Conservation (phyloP, 2,888 invertebrate genomes). For the Thecophora atra region DNA sequence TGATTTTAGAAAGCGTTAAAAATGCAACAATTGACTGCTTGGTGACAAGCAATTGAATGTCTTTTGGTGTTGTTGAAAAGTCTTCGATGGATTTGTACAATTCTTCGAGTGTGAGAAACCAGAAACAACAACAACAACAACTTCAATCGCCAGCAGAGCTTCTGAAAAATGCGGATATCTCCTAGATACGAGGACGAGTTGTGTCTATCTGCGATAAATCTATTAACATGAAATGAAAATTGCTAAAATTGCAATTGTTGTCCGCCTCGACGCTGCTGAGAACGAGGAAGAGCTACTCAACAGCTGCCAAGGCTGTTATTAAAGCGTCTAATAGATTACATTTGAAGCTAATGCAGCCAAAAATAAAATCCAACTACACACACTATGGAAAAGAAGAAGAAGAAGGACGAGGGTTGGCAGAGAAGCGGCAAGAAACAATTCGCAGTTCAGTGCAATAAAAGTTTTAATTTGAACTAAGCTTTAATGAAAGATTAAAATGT, state of each 20-base stretch:
- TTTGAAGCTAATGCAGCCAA: constrained; percentile 17
- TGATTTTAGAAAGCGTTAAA: not conserved
- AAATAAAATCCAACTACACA: not conserved
- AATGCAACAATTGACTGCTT: too few relatives aligned
- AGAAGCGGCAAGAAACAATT: too few relatives aligned
- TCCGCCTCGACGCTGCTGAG: not conserved
- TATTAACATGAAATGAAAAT: constrained; percentile 35
- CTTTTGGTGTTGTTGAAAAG: not conserved
- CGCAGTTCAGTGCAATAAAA: too few relatives aligned
- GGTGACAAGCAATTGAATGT: not conserved
- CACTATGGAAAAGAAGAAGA: not conserved
- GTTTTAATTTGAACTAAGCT: too few relatives aligned
- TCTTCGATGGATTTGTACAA: too few relatives aligned
- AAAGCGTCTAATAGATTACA: constrained; percentile 24
- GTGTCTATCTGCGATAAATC: constrained; percentile 27
- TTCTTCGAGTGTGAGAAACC: not conserved
- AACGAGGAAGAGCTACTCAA: not conserved
- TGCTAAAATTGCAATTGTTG: constrained; percentile 30
- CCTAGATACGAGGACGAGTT: constrained; percentile 14
- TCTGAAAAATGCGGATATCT: constrained; percentile 35
- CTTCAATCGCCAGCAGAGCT: not conserved
- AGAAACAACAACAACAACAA: not conserved
- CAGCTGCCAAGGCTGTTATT: constrained; percentile 21
- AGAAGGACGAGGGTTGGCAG: too few relatives aligned
- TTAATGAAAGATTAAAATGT: too few relatives aligned